phyloP scores from a whole-genome alignment of 2,113 vertebrate genomes.

The Galbula dea region DNA sequence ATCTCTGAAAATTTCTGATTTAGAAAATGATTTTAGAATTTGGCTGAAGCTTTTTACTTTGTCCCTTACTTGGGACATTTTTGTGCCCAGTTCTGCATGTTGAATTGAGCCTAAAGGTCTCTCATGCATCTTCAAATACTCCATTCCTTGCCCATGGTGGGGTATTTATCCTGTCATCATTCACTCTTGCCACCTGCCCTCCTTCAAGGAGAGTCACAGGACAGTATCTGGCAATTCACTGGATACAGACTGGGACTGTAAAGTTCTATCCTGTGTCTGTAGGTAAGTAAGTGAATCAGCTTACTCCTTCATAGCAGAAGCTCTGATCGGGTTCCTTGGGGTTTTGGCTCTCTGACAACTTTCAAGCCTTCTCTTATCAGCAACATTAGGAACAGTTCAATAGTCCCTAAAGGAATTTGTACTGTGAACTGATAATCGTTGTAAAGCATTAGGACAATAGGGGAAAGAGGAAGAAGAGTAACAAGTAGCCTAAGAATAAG shows the following conservation, averaged over 20 bases:
- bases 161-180: background rate
- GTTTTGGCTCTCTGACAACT: background rate
- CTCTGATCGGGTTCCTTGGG: background rate
- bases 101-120: background rate
- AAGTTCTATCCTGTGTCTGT: background rate
- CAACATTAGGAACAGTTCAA: background rate
- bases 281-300: accelerated
- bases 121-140: background rate
- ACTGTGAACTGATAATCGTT: background rate
- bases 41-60: background rate
- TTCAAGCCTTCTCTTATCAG: background rate
- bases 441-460: background rate
- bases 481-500: background rate
- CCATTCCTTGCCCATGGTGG: background rate
- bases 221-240: background rate
- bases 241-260: background rate
- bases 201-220: background rate
- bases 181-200: background rate
- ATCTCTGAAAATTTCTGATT: background rate
- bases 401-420: background rate
- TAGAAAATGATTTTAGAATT: background rate
- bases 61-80: background rate
- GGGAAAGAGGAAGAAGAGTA: background rate
- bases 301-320: background rate
- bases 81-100: background rate